Evolutionary conservation across 2,888 invertebrate genomes (phyloP).

Genomic region (Gibbula magus): DNA sequence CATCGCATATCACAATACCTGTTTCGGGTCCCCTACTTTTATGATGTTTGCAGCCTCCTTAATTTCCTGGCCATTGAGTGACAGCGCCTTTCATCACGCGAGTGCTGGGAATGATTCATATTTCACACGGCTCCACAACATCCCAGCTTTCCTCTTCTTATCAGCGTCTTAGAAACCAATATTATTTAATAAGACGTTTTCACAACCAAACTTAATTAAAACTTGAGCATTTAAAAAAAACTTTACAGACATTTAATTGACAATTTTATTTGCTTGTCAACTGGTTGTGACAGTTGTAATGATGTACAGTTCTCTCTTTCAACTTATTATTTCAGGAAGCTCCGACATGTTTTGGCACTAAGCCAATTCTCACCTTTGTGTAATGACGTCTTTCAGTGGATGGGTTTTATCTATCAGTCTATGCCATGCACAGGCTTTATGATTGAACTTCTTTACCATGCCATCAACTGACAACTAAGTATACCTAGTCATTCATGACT

Average conservation of each 20-base stretch:
- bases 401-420: not conserved
- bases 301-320: not conserved
- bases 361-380: slow-evolving; percentile 9
- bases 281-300: not conserved
- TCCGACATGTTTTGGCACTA: slow-evolving; percentile 8
- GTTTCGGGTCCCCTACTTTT: slow-evolving; percentile 1
- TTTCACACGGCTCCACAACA: not conserved
- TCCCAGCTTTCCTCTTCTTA: not conserved
- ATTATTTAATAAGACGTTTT: not conserved
- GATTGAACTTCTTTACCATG: not conserved
- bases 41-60: slow-evolving; percentile 18
- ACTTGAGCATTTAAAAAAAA: not conserved
- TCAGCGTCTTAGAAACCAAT: not conserved
- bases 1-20: slow-evolving; percentile 22
- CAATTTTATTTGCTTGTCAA: not conserved
- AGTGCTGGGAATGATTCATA: not conserved
- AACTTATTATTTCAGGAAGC: slow-evolving; percentile 7
- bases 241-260: not conserved
- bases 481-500: too few species aligned
- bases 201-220: not conserved
- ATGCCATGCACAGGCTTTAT: not conserved
- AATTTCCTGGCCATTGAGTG: slow-evolving; percentile 16
- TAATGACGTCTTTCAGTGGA: not conserved
- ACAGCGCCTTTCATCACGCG: slow-evolving; percentile 11
- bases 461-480: not conserved